phyloP scores from a whole-genome alignment of 64 coral and sea anemone genomes.

The Stichodactyla helianthus region DNA sequence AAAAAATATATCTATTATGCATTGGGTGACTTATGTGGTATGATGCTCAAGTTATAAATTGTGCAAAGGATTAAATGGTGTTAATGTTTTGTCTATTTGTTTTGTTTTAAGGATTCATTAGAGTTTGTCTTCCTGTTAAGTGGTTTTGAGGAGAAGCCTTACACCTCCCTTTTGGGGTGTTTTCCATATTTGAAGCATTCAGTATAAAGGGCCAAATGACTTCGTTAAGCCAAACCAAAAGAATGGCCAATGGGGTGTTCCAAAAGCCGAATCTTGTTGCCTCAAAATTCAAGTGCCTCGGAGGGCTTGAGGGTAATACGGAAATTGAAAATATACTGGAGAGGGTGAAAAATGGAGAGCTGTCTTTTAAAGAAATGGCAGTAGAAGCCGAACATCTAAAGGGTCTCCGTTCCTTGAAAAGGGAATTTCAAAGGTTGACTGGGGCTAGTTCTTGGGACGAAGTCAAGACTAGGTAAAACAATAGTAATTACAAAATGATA shows the following conservation, averaged over 20 bases:
- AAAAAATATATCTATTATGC: too few species aligned
- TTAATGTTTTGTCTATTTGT: too few species aligned
- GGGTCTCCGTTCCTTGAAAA: neutral
- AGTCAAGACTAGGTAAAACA: constrained; percentile 5
- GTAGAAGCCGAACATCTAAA: neutral
- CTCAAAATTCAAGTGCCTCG: constrained; percentile 22
- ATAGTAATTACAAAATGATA: too few species aligned
- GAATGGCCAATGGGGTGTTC: neutral
- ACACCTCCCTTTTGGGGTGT: neutral
- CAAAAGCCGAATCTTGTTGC: neutral
- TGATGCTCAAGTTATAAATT: too few species aligned
- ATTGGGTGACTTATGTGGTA: too few species aligned
- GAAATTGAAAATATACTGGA: neutral
- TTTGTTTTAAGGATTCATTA: neutral
- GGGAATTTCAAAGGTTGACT: neutral
- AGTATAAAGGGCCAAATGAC: neutral
- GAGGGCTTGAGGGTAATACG: neutral
- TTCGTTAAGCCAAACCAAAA: neutral
- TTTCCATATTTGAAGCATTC: neutral
- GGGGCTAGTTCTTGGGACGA: constrained; percentile 9
- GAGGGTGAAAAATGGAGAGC: neutral
- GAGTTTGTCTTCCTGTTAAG: constrained; percentile 12
- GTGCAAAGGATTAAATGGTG: too few species aligned
- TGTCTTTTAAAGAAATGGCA: neutral
- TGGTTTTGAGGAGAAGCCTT: neutral